Percentiles rank a stretch among this genome's conserved stretches.
These are phyloP conservation scores for Microplitis mediator DNA, from an alignment of 1,140 invertebrate genomes.

Conservation along the genomic window DNA sequence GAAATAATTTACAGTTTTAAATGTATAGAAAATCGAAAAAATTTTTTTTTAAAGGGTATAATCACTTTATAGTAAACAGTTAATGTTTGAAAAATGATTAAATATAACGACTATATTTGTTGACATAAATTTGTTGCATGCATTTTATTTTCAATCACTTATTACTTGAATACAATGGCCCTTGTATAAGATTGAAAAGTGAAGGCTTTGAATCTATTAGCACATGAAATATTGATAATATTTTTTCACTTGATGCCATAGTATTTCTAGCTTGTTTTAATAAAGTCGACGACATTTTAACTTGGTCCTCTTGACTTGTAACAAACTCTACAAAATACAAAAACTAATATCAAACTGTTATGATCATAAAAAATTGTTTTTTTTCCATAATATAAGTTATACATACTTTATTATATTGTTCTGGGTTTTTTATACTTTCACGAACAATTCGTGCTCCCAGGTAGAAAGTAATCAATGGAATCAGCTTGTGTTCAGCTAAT, in stretches of 20 bases:
- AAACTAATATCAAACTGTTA: neutral
- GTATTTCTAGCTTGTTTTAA: neutral
- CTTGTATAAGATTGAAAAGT: slow-evolving; percentile 1
- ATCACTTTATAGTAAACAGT: too few relatives aligned
- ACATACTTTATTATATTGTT: slow-evolving; percentile 19
- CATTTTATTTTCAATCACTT: too few relatives aligned
- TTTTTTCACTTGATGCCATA: neutral
- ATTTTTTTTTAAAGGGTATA: too few relatives aligned
- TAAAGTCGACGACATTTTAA: neutral
- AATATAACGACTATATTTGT: too few relatives aligned
- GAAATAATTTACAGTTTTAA: too few relatives aligned
- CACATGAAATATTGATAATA: neutral
- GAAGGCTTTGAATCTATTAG: neutral
- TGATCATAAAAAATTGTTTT: too few relatives aligned
- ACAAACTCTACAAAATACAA: slow-evolving; percentile 2
- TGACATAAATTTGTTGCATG: too few relatives aligned
- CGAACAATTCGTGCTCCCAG: too few relatives aligned
- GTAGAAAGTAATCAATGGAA: too few relatives aligned
- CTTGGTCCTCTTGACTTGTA: neutral
- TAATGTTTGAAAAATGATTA: too few relatives aligned
- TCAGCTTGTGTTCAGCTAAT: too few relatives aligned
- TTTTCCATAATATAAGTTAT: neutral
- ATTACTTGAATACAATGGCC: slow-evolving; percentile 16
- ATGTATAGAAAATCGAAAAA: too few relatives aligned
- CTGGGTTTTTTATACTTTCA: neutral